Conservation (phyloP, 2,888 invertebrate species). For the Lepetodrilus schrolli region DNA sequence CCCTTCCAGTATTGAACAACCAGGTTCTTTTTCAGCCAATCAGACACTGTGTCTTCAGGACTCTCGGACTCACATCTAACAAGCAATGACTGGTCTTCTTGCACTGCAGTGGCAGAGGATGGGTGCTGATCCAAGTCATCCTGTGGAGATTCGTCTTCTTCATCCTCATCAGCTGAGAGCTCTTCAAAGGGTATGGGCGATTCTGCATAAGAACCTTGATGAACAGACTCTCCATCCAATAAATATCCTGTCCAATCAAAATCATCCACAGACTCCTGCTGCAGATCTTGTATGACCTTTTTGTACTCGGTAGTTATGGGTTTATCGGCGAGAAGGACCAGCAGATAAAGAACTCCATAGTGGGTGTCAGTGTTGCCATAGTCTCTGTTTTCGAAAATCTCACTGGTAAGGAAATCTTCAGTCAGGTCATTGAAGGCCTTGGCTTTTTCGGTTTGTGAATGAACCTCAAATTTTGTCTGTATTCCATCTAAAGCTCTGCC, state of each 20-base stretch:
- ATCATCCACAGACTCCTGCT: constrained; percentile 45
- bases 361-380: constrained; percentile 70
- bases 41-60: constrained; percentile 42
- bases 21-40: constrained; percentile 62
- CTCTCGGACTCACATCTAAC: constrained; percentile 40
- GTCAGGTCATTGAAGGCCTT: constrained; percentile 50
- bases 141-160: constrained; percentile 2
- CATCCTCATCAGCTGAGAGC: constrained; percentile 16
- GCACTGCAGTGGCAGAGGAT: not conserved
- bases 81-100: not conserved
- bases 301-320: constrained; percentile 57
- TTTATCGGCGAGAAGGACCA: constrained; percentile 59
- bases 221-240: constrained; percentile 61
- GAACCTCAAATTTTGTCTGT: constrained; percentile 66
- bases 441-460: constrained; percentile 66
- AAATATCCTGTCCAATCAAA: constrained; percentile 72
- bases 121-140: constrained; percentile 3
- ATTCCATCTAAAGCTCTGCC: constrained; percentile 63
- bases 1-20: constrained; percentile 70
- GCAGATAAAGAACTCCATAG: constrained; percentile 65
- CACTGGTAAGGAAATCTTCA: constrained; percentile 56
- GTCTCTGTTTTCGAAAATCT: constrained; percentile 57
- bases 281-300: too few relatives aligned
- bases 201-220: constrained; percentile 49
- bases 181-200: constrained; percentile 49